Evolutionary conservation across 2,113 vertebrate genomes (phyloP).

Genomic region (Nesoenas mayeri): DNA sequence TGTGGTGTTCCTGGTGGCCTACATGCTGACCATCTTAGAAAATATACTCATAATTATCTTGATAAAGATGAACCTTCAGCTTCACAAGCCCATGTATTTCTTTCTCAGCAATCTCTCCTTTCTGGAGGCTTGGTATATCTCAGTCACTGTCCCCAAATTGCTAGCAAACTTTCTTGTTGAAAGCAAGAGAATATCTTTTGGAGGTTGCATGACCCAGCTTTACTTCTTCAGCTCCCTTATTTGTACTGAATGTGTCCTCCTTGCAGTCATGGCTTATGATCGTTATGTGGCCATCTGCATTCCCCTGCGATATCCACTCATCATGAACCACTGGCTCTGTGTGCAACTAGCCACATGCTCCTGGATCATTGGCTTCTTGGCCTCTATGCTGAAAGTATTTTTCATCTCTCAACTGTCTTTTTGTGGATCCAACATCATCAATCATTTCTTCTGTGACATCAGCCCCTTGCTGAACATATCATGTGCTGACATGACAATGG

Average conservation of each 20-base stretch:
- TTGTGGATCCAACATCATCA: conserved; percentile 27
- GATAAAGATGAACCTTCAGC: conserved; percentile 8
- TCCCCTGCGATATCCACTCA: not conserved
- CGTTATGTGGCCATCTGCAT: conserved; percentile 44
- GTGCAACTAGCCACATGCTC: not conserved
- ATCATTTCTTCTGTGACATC: conserved; percentile 58
- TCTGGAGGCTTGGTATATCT: conserved; percentile 50
- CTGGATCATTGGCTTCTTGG: conserved; percentile 34
- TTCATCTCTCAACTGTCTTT: conserved; percentile 37
- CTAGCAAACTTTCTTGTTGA: not conserved
- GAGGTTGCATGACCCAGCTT: conserved; percentile 40
- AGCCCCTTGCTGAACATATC: conserved; percentile 46
- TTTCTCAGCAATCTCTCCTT: conserved; percentile 49
- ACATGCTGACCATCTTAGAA: conserved; percentile 33
- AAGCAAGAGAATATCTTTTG: conserved; percentile 1
- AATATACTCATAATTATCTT: conserved; percentile 15
- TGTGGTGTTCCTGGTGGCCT: conserved; percentile 14
- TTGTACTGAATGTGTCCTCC: conserved; percentile 34
- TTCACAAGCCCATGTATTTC: conserved; percentile 59
- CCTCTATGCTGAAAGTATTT: conserved; percentile 31
- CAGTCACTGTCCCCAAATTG: conserved; percentile 41
- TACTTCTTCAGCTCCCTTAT: conserved; percentile 42
- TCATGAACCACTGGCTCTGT: conserved; percentile 3
- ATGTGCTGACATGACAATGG: not conserved
- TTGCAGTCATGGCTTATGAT: conserved; percentile 57